Evolutionary conservation across 2,888 invertebrate species (phyloP).

Genomic region (Axea sp.): DNA sequence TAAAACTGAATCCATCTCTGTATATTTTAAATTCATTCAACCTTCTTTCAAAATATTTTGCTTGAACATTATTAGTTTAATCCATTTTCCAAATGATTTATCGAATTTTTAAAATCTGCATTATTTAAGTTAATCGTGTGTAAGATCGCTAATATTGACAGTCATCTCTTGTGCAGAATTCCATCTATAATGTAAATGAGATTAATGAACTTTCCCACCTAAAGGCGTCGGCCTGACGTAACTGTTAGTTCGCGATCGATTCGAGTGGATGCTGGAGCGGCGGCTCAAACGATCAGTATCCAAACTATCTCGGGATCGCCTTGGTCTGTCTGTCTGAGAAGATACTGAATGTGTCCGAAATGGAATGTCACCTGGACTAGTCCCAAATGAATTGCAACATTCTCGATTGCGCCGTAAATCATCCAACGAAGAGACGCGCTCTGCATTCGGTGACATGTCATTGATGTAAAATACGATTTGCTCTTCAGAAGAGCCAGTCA

Average conservation of each 20-base stretch:
- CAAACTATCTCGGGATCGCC: slow-evolving; percentile 66
- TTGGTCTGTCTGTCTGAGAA: slow-evolving; percentile 63
- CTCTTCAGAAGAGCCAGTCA: slow-evolving; percentile 69
- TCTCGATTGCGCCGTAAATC: slow-evolving; percentile 45
- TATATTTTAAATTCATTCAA: no score
- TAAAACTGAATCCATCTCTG: no score
- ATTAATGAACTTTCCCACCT: slow-evolving; percentile 68
- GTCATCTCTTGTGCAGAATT: slow-evolving; percentile 10
- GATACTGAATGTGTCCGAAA: slow-evolving; percentile 58
- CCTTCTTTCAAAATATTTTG: no score
- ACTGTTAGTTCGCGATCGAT: slow-evolving; percentile 72
- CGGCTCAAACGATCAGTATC: slow-evolving; percentile 69
- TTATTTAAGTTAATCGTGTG: background rate
- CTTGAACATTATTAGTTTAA: no score
- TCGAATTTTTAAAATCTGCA: slow-evolving; percentile 2
- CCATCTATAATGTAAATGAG: slow-evolving; percentile 30
- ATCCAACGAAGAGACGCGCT: slow-evolving; percentile 48
- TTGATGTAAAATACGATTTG: slow-evolving; percentile 72
- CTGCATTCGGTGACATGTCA: slow-evolving; percentile 62
- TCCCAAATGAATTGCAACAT: slow-evolving; percentile 16
- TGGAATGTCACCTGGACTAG: slow-evolving; percentile 19
- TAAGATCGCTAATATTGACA: slow-evolving; percentile 8
- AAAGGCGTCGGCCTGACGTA: slow-evolving; percentile 73
- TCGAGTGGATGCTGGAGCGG: slow-evolving; percentile 70
- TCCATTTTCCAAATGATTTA: no score